Evolutionary conservation across 1,140 invertebrate species (phyloP).

Genomic region (Trichonephila clavata): DNA sequence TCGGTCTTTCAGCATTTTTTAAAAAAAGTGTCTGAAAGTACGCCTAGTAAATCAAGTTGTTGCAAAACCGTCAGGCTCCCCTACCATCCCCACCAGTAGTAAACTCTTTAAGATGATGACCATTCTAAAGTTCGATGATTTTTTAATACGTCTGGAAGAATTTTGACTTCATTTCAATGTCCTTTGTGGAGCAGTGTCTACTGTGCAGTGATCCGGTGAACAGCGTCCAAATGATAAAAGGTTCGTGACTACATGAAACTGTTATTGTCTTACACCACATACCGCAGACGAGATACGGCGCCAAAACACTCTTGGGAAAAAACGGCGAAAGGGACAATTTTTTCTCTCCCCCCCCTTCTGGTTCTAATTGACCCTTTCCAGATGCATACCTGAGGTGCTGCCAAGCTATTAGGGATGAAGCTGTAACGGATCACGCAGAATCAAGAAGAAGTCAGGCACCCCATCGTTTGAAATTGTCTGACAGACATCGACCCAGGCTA

Average conservation of each 20-base stretch:
- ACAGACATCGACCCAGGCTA: conserved; percentile 20
- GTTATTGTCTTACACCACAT: conserved; percentile 40
- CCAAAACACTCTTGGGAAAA: conserved; percentile 36
- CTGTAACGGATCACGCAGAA: conserved; percentile 44
- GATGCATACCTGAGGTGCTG: conserved; percentile 2
- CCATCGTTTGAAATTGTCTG: neutral
- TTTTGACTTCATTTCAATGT: conserved; percentile 16
- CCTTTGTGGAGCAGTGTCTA: conserved; percentile 39
- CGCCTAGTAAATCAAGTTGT: neutral
- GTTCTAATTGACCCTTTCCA: conserved; percentile 32
- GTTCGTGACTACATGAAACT: neutral
- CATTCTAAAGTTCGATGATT: neutral
- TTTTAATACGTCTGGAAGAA: conserved; percentile 19
- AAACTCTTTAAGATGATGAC: neutral
- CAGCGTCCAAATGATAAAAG: neutral
- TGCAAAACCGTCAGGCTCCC: neutral
- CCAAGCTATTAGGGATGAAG: conserved; percentile 8
- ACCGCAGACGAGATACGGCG: conserved; percentile 36
- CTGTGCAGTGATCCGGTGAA: conserved; percentile 28
- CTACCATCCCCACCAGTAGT: neutral
- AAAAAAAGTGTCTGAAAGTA: no score
- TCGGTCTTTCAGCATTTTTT: no score
- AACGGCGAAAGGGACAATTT: neutral
- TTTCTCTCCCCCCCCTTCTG: neutral
- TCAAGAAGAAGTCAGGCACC: neutral